A percentile compares a stretch with the other conserved stretches of the same genome.
phyloP scores from a whole-genome alignment of 2,888 invertebrate species.

The Leistus spinibarbis region DNA sequence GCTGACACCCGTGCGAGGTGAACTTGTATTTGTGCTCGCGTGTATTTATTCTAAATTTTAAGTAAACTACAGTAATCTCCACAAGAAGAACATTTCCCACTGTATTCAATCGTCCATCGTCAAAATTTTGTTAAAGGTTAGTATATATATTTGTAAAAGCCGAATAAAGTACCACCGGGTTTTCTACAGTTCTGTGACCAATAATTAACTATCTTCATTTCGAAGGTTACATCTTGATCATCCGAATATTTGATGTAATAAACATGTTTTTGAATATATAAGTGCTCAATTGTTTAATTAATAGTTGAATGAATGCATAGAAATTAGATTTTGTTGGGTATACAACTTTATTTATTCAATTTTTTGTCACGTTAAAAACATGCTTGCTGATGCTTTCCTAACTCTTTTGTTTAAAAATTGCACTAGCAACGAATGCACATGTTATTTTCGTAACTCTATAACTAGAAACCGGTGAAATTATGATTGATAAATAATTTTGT shows the following conservation, averaged over 20 bases:
- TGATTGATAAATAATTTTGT: not conserved
- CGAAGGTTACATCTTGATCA: constrained; percentile 38
- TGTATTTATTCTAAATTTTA: constrained; percentile 25
- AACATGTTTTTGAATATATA: not conserved
- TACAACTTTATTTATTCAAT: constrained; percentile 7
- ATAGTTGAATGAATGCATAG: not conserved
- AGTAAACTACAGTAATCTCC: constrained; percentile 22
- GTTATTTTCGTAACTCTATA: not conserved
- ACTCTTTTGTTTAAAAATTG: constrained; percentile 34
- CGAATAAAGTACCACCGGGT: constrained; percentile 36
- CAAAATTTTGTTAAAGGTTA: constrained; percentile 34
- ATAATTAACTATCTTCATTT: constrained; percentile 35
- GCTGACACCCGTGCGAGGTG: constrained; percentile 38
- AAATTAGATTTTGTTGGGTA: not conserved
- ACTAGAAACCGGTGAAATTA: not conserved
- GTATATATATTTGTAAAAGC: constrained; percentile 27
- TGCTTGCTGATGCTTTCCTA: constrained; percentile 20
- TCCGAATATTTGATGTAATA: constrained; percentile 28
- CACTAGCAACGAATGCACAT: constrained; percentile 8
- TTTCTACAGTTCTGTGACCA: constrained; percentile 18
- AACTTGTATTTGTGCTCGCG: constrained; percentile 29
- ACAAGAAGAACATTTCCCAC: constrained; percentile 26
- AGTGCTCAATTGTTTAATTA: not conserved
- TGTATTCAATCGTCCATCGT: constrained; percentile 15
- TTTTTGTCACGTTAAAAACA: constrained; percentile 29